Conservation (phyloP, 1,140 invertebrate genomes). For the Megalonaias nervosa region DNA sequence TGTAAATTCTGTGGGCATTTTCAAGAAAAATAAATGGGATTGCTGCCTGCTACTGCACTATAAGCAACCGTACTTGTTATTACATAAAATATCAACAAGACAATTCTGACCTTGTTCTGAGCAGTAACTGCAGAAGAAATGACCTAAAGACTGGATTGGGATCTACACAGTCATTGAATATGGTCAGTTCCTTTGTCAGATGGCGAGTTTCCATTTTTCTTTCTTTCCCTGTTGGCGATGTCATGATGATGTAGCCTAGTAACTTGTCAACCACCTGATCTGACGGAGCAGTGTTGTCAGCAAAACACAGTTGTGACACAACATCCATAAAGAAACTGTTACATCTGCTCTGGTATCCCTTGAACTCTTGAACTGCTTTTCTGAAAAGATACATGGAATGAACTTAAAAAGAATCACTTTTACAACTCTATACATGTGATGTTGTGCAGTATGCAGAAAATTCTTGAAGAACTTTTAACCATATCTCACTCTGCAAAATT, state of each 20-base stretch:
- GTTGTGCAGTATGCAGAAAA: no score
- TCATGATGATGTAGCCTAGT: constrained; percentile 51
- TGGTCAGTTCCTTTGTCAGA: constrained; percentile 45
- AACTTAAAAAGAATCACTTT: no score
- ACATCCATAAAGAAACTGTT: constrained; percentile 64
- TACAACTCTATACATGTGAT: no score
- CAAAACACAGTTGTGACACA: constrained; percentile 61
- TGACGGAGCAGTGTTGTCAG: constrained; percentile 49
- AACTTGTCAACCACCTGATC: constrained; percentile 51
- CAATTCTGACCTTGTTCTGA: constrained; percentile 43
- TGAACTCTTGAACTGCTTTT: constrained; percentile 5
- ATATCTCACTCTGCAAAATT: no score
- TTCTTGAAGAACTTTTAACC: no score
- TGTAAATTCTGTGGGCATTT: no score
- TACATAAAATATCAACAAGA: no score
- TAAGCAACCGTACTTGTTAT: no score
- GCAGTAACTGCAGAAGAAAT: constrained; percentile 58
- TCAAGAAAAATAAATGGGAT: no score
- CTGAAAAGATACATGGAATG: constrained; percentile 6
- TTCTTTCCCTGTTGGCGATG: constrained; percentile 7
- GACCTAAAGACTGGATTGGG: constrained; percentile 62
- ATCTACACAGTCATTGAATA: constrained; percentile 58
- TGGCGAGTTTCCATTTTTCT: background rate
- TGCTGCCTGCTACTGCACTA: no score
- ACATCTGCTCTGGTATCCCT: constrained; percentile 44